Percentiles rank a stretch among this genome's conserved stretches.
Conservation (phyloP, 2,888 invertebrate species). For the Mycogona germanica region DNA sequence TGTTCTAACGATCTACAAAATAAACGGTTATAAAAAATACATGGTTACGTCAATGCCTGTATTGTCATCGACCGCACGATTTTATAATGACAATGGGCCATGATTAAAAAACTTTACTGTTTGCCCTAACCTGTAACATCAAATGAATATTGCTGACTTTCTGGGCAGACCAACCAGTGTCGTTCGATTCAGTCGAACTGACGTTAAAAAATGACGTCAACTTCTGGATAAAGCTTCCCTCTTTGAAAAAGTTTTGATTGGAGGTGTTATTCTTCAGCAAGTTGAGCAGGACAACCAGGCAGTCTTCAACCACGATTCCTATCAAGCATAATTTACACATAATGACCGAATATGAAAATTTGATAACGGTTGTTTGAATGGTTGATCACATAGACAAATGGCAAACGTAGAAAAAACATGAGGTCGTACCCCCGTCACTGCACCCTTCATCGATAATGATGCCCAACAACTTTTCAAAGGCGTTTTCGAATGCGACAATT, state of each 20-base stretch:
- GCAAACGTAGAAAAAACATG: not conserved
- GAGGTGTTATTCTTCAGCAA: conserved; percentile 88
- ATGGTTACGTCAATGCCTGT: not conserved
- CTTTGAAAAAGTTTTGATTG: conserved; percentile 97
- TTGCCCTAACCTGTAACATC: conserved; percentile 56
- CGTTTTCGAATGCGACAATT: conserved; percentile 98
- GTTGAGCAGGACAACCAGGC: conserved; percentile 82
- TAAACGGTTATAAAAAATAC: conserved; percentile 19
- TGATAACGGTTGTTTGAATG: too few relatives aligned
- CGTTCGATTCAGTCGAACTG: conserved; percentile 43
- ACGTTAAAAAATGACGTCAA: conserved; percentile 77
- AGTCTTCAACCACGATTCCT: conserved; percentile 93
- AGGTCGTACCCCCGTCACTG: conserved; percentile 62
- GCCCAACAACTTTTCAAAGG: conserved; percentile 88
- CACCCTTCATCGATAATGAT: conserved; percentile 85
- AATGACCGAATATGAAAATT: not conserved
- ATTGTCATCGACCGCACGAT: not conserved
- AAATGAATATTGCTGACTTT: conserved; percentile 90
- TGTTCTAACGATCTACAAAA: conserved; percentile 53
- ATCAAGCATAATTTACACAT: conserved; percentile 1
- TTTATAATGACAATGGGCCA: conserved; percentile 11
- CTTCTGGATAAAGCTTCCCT: conserved; percentile 88
- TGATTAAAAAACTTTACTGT: not conserved
- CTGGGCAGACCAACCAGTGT: conserved; percentile 72
- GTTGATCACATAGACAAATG: not conserved